phyloP scores from a whole-genome alignment of 2,797 vertebrate genomes.

The Scolopax bukidnonensis region DNA sequence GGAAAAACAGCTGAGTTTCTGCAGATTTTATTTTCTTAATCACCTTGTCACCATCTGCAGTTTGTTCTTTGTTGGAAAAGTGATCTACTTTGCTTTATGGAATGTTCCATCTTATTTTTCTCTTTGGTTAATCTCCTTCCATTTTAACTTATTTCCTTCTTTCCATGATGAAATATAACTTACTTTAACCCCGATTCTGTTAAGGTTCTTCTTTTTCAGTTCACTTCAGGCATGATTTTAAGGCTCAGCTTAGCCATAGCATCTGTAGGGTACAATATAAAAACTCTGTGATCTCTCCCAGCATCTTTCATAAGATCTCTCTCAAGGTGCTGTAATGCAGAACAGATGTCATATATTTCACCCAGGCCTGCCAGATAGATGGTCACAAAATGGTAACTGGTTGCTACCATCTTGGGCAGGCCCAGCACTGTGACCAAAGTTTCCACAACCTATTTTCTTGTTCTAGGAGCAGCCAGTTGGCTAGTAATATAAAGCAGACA shows the following conservation, averaged over 20 bases:
- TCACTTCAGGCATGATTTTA: neutral
- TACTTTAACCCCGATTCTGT: neutral
- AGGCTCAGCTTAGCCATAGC: neutral
- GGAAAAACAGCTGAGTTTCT: constrained; percentile 18
- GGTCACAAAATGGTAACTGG: neutral
- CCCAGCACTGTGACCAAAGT: neutral
- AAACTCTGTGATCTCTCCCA: neutral
- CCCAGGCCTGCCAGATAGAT: neutral
- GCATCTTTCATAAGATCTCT: neutral
- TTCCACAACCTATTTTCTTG: neutral
- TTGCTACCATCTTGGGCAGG: neutral
- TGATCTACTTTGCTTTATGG: neutral
- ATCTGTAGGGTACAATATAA: neutral
- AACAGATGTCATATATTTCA: neutral
- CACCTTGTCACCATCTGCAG: constrained; percentile 16
- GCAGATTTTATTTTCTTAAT: constrained; percentile 64
- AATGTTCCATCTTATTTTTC: constrained; percentile 22
- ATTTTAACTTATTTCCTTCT: neutral
- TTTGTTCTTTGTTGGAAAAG: constrained; percentile 19
- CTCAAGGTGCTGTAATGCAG: neutral
- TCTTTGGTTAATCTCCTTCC: neutral
- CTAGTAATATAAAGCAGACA: neutral
- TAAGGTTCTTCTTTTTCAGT: neutral
- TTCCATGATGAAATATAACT: neutral
- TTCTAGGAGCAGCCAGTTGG: neutral